Evolutionary conservation across 2,888 invertebrate genomes (phyloP).

Genomic region (Sceliomorpha sp.): DNA sequence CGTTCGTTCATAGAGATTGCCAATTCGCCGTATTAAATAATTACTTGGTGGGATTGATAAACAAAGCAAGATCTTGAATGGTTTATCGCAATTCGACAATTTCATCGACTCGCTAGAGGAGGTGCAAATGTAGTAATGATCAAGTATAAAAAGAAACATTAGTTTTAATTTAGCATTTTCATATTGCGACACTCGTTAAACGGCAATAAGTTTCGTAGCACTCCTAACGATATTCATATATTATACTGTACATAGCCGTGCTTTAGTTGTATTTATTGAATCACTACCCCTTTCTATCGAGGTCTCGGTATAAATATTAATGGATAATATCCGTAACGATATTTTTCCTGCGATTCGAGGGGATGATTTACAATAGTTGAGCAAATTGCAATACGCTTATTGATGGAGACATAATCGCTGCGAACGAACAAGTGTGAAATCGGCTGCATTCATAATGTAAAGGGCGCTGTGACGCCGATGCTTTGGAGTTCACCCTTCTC

Average conservation of each 20-base stretch:
- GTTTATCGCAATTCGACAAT: not conserved
- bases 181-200: too few relatives aligned
- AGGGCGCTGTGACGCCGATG: conserved; percentile 54
- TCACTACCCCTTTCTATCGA: conserved; percentile 22
- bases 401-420: conserved; percentile 71
- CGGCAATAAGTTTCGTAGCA: too few relatives aligned
- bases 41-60: conserved; percentile 30
- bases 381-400: conserved; percentile 70
- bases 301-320: conserved; percentile 60
- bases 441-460: conserved; percentile 76
- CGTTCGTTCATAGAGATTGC: conserved; percentile 29
- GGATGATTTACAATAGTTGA: conserved; percentile 69
- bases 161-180: too few relatives aligned
- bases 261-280: conserved; percentile 37
- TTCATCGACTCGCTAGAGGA: not conserved
- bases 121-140: too few relatives aligned
- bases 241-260: conserved; percentile 24
- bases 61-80: conserved; percentile 6
- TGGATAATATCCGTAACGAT: conserved; percentile 61
- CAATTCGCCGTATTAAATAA: conserved; percentile 36
- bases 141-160: too few relatives aligned
- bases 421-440: conserved; percentile 79
- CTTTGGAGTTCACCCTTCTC: conserved; percentile 36
- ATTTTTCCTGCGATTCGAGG: conserved; percentile 66
- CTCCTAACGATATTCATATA: too few relatives aligned